Evolutionary conservation across 1,140 invertebrate species (phyloP), one percentile per base, ranked within the genome.

Genomic region (Sitophilus oryzae): DNA sequence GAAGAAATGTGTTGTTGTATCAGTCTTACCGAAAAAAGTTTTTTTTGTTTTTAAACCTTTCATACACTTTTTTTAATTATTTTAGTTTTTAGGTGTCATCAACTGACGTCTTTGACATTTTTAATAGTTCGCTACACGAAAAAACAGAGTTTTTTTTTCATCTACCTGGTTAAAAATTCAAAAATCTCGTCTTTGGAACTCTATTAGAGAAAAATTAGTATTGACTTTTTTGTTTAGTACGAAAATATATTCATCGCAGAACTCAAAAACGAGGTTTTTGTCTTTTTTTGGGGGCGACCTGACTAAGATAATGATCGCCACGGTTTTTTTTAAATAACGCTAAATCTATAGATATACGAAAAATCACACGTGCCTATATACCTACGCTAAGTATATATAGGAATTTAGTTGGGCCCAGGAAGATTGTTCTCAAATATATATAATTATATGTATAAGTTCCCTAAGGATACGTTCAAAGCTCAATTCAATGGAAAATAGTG

Each of bases 1-100:
- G 67, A 71, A 68, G 64, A 71, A 68, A 71, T 69, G 66, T 71
- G 64, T 69, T 70, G 63, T 69, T 70, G 62, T 59, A 70, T 71
- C 70, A 71, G 70, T 71, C 70, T 71, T 71, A 69, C 70, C 68
- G 68, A 71, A 70, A 69, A 68, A 64, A 11, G 49, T 34, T 61
- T 59, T 49, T 18, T 19, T 16, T 49, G 23, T 48, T 40, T 41
- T 25, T 59, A 47, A 21, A 40, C 25, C 23, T 46, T 36, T 47
- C 14, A 35, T 34, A 18, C 5, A 6, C 14, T 40, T 40, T 40
- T 40, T 40, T 40, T 40, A n/a, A n/a, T n/a, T n/a, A n/a, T n/a
- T n/a, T n/a, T n/a, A n/a, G n/a, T n/a, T n/a, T n/a, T n/a, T n/a
- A n/a, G n/a, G n/a, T n/a, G n/a, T n/a, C n/a, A n/a, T n/a, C n/a